Base-by-base conservation (phyloP, 2,113 vertebrate genomes). In the Nestor notabilis region DNA sequence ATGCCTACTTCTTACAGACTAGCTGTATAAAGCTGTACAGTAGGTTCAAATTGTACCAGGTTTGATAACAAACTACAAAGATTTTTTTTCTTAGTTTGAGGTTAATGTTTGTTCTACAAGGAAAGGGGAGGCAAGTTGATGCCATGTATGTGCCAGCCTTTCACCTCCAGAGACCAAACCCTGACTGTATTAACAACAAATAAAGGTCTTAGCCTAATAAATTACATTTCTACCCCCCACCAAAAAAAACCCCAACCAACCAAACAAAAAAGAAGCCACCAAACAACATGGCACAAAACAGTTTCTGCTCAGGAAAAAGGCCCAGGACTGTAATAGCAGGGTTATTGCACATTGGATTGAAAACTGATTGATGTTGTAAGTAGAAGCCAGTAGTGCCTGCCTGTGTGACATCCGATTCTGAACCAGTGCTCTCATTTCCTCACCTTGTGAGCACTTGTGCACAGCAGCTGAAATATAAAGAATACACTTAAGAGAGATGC, bases 281-380 rank as follows among this genome's bases (percentile, higher is more conserved):
- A 92, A 94, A 95, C 91, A 93, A 83, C 90, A 92, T 49, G 97
- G 95, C 96, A 96, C 95, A 97, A 87, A 94, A 61, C 96, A 90
- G 85, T 96, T 97, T 97, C 95, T 96, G 97, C 97, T 98, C 97
- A 98, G 98, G 98, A 97, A 98, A 96, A 98, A 95, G 93, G 96
- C 96, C 93, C 96, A 49, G 80, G 96, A 79, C 95, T 93, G 72
- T 84, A 95, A 77, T 93, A 97, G 97, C 95, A 97, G 98, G 97
- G 95, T 96, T 94, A 70, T 96, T 97, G 74, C 88, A 87, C 94
- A 90, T 69, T 63, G 86, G 16, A 90, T 83, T 46, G 87, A 83
- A 90, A 83, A 77, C 66, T 75, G 52, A 82, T 83, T 41, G 87
- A 87, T 76, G 89, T 92, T 95, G 84, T 91, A 94, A 61, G 91